Conservation (phyloP, 2,113 vertebrate genomes). For the Psittacus erithacus region DNA sequence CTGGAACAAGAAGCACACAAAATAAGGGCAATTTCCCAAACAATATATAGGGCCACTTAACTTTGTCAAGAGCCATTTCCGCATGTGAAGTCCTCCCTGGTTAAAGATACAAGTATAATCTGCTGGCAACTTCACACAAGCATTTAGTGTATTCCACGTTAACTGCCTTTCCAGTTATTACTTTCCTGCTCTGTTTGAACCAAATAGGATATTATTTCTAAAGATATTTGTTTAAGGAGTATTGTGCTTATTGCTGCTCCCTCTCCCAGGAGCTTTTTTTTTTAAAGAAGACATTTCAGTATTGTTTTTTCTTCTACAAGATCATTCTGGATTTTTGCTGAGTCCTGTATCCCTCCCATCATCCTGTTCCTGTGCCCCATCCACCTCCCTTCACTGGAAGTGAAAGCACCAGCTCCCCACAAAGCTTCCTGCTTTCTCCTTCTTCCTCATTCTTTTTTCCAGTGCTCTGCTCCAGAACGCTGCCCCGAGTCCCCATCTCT, state of each 20-base stretch:
- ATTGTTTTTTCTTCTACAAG: background rate
- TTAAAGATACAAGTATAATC: slow-evolving; percentile 76
- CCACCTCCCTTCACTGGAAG: accelerated
- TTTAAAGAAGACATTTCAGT: background rate
- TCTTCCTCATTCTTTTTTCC: background rate
- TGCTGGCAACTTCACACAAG: slow-evolving; percentile 60
- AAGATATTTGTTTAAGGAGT: slow-evolving; percentile 66
- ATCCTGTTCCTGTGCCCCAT: accelerated
- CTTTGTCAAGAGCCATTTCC: slow-evolving; percentile 91
- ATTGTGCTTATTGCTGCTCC: slow-evolving; percentile 9
- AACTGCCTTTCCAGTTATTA: slow-evolving; percentile 69
- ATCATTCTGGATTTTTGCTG: background rate
- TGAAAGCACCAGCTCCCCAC: background rate
- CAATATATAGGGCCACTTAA: slow-evolving; percentile 93
- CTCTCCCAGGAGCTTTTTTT: background rate
- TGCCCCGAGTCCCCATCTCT: accelerated
- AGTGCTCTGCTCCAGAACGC: background rate
- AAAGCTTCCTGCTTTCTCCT: background rate
- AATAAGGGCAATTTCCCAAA: slow-evolving; percentile 95
- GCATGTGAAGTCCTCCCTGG: slow-evolving; percentile 77
- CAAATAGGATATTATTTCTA: slow-evolving; percentile 73
- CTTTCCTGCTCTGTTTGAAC: slow-evolving; percentile 70
- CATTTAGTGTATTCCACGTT: slow-evolving; percentile 64
- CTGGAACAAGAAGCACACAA: slow-evolving; percentile 86
- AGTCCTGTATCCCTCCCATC: background rate